These are phyloP conservation scores for Drosophila greeni DNA, from an alignment of 2,888 invertebrate genomes.

Conservation along the genomic window DNA sequence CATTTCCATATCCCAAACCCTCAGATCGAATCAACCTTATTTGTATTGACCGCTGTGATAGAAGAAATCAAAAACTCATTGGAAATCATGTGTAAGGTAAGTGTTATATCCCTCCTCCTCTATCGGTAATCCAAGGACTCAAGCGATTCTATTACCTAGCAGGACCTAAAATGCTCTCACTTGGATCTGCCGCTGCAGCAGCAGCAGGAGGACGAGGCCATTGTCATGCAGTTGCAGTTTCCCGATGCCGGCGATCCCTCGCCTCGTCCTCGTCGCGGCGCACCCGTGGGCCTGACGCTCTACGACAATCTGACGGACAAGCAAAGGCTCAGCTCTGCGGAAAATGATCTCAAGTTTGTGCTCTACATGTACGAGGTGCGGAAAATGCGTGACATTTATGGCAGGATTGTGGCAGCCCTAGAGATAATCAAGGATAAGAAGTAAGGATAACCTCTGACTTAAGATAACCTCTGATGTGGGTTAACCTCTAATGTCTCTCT, in stretches of 20 bases:
- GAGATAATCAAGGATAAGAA: conserved; percentile 76
- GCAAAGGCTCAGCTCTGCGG: conserved; percentile 63
- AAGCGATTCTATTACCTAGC: neutral
- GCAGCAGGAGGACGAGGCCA: conserved; percentile 60
- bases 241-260: conserved; percentile 49
- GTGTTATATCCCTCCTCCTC: neutral
- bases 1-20: neutral
- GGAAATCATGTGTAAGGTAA: conserved; percentile 81
- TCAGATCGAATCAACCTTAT: conserved; percentile 83
- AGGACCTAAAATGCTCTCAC: conserved; percentile 76
- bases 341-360: conserved; percentile 77
- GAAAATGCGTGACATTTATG: conserved; percentile 78
- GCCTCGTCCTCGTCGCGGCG: conserved; percentile 65
- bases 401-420: conserved; percentile 72
- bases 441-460: conserved; percentile 55
- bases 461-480: too few species aligned
- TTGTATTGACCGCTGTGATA: conserved; percentile 81
- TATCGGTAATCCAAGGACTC: neutral
- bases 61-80: conserved; percentile 82
- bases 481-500: neutral
- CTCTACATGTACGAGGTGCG: conserved; percentile 77
- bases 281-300: conserved; percentile 65
- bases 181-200: conserved; percentile 69
- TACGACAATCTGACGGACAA: conserved; percentile 66
- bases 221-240: conserved; percentile 64